These are phyloP conservation scores for Hydrocynus forskahlii DNA, from an alignment of 2,797 vertebrate genomes.

Conservation along the genomic window DNA sequence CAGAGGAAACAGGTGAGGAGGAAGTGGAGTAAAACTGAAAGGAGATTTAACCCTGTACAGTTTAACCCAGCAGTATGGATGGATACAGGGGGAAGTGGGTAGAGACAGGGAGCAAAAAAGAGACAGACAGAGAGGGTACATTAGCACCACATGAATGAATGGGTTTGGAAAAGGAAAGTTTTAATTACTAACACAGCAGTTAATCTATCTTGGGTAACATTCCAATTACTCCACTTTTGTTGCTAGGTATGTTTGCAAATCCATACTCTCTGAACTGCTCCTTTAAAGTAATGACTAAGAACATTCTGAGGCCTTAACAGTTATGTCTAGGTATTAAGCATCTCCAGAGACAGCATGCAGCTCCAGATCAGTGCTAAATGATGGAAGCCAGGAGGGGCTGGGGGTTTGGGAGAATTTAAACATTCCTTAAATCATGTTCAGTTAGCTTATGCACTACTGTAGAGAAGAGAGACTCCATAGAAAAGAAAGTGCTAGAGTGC, in stretches of 20 bases:
- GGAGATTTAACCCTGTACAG: slow-evolving; percentile 59
- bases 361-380: slow-evolving; percentile 14
- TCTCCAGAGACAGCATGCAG: slow-evolving; percentile 27
- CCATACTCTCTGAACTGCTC: background rate
- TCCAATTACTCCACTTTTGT: background rate
- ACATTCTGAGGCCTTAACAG: background rate
- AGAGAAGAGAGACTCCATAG: background rate
- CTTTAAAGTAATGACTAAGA: background rate
- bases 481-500: background rate
- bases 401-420: background rate
- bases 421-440: slow-evolving; percentile 49
- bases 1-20: slow-evolving; percentile 77
- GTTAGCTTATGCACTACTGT: slow-evolving; percentile 19
- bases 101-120: background rate
- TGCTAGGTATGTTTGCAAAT: no score
- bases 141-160: slow-evolving; percentile 23
- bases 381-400: background rate
- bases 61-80: slow-evolving; percentile 58
- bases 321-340: background rate
- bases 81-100: background rate
- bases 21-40: slow-evolving; percentile 63
- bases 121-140: background rate
- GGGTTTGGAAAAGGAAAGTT: slow-evolving; percentile 18
- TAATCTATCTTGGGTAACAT: slow-evolving; percentile 14
- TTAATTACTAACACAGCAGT: slow-evolving; percentile 6